These are phyloP conservation scores for Halesus radiatus DNA, from an alignment of 1,140 invertebrate species.

Conservation along the genomic window DNA sequence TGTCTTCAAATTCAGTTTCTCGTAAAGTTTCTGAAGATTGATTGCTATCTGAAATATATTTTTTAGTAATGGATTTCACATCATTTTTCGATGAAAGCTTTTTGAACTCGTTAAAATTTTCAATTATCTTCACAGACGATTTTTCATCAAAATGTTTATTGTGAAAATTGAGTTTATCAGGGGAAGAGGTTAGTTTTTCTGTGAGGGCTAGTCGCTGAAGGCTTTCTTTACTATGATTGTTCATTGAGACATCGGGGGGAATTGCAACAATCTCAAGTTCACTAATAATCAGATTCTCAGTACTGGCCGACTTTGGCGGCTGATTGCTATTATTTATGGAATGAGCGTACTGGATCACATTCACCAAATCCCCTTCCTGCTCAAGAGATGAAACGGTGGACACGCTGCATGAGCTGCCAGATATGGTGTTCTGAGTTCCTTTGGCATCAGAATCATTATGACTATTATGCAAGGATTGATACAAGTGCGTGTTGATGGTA, in stretches of 20 bases:
- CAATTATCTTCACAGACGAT: slow-evolving; percentile 24
- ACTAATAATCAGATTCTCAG: background rate
- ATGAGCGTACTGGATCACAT: background rate
- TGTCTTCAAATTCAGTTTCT: slow-evolving; percentile 69
- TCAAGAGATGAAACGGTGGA: slow-evolving; percentile 19
- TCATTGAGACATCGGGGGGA: background rate
- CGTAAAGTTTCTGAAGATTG: slow-evolving; percentile 73
- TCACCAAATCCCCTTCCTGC: background rate
- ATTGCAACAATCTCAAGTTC: background rate
- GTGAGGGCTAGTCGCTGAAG: slow-evolving; percentile 57
- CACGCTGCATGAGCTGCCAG: slow-evolving; percentile 31
- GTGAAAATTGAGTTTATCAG: slow-evolving; percentile 64
- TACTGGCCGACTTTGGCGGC: background rate
- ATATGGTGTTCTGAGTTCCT: background rate
- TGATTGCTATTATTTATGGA: background rate
- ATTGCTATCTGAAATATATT: slow-evolving; percentile 80
- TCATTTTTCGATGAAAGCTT: slow-evolving; percentile 66
- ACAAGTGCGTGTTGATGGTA: slow-evolving; percentile 47
- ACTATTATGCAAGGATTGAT: slow-evolving; percentile 18
- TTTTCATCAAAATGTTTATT: slow-evolving; percentile 58
- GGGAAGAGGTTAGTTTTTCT: slow-evolving; percentile 69
- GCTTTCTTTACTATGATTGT: slow-evolving; percentile 33
- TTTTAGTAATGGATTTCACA: background rate
- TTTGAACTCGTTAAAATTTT: slow-evolving; percentile 39
- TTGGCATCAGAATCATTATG: slow-evolving; percentile 21